Evolutionary conservation across 2,113 vertebrate species (phyloP).

Genomic region (Podarcis raffonei): DNA sequence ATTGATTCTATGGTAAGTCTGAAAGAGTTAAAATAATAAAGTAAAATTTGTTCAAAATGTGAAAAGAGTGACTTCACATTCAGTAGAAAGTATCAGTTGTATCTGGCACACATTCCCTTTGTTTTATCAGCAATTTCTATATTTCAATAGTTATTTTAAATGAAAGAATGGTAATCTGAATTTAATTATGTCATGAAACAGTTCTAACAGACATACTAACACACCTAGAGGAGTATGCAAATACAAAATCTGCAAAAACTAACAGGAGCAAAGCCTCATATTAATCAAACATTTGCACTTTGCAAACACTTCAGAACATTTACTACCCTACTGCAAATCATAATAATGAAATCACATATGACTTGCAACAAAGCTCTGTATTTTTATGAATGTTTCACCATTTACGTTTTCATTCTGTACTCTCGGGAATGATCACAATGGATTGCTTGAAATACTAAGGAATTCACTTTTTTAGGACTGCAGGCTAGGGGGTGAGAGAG

Average conservation of each 20-base stretch:
- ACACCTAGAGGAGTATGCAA: not conserved
- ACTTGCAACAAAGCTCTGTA: not conserved
- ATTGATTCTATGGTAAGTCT: not conserved
- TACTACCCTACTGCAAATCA: not conserved
- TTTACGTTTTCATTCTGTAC: not conserved
- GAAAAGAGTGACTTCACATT: not conserved
- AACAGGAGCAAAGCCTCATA: slow-evolving; percentile 1
- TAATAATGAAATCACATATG: slow-evolving; percentile 2
- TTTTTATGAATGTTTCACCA: not conserved
- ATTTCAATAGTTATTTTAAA: slow-evolving; percentile 14
- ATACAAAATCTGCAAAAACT: slow-evolving; percentile 14
- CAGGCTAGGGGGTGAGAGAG: too few species aligned
- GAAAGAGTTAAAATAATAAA: slow-evolving; percentile 26
- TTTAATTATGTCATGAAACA: slow-evolving; percentile 7
- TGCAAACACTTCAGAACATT: not conserved
- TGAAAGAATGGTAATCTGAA: not conserved
- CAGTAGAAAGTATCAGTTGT: not conserved
- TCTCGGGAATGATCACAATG: not conserved
- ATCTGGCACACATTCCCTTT: not conserved
- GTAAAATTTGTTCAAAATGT: not conserved
- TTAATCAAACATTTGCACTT: slow-evolving; percentile 15
- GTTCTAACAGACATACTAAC: slow-evolving; percentile 5
- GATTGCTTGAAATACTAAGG: not conserved
- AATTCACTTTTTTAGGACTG: not conserved
- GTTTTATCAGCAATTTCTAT: not conserved